phyloP scores from a whole-genome alignment of 1,140 invertebrate species.

The Campoletis sonorensis region DNA sequence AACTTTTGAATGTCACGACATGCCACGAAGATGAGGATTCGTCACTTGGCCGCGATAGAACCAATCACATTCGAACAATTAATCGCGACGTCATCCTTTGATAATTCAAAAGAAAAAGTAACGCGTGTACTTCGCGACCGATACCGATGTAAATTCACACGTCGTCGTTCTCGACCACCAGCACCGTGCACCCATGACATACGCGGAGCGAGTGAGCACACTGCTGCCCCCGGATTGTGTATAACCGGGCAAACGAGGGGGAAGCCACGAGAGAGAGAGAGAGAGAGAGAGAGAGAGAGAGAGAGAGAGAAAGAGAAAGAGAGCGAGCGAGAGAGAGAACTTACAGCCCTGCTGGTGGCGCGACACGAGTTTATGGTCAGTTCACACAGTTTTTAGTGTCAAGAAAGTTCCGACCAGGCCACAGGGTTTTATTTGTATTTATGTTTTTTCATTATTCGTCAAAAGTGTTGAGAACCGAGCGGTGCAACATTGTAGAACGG shows the following conservation, averaged over 20 bases:
- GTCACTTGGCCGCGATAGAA: no score
- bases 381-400: slow-evolving; percentile 41
- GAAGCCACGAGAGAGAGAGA: slow-evolving; percentile 1
- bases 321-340: slow-evolving; percentile 10
- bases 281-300: slow-evolving; percentile 21
- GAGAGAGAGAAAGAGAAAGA: slow-evolving; percentile 10
- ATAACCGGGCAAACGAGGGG: slow-evolving; percentile 41
- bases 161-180: slow-evolving; percentile 50
- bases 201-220: slow-evolving; percentile 68
- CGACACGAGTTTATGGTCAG: slow-evolving; percentile 47
- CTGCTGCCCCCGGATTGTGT: slow-evolving; percentile 59
- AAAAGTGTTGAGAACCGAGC: no score
- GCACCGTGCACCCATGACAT: slow-evolving; percentile 70
- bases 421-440: no score
- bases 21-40: no score
- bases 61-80: no score
- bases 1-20: no score
- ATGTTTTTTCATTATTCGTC: no score
- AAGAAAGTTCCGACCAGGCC: not conserved
- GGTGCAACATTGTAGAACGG: not conserved
- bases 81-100: not conserved
- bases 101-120: not conserved
- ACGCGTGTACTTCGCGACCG: no score
- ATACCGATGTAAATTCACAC: not conserved
- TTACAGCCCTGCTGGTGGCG: slow-evolving; percentile 1